Evolutionary conservation across 2,113 vertebrate species (phyloP).

Genomic region (Psettodes erumei): DNA sequence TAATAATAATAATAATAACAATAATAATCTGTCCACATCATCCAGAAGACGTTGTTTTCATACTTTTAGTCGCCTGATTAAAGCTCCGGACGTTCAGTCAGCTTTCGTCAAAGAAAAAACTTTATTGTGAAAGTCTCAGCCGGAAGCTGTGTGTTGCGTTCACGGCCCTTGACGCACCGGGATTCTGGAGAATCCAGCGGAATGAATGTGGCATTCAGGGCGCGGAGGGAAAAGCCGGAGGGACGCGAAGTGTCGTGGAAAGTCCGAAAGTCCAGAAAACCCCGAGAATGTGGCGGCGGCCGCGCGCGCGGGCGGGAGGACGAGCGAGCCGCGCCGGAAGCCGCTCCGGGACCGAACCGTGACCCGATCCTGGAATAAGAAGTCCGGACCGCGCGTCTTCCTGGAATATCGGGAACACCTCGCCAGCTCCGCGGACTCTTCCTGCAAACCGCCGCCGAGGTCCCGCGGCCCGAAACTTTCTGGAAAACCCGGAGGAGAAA

Average conservation of each 20-base stretch:
- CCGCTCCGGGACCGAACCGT: too few species aligned
- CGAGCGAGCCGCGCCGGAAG: too few species aligned
- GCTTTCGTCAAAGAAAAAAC: too few species aligned
- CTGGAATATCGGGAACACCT: slow-evolving; percentile 34
- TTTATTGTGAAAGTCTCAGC: slow-evolving; percentile 23
- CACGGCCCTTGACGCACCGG: slow-evolving; percentile 17
- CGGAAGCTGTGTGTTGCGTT: slow-evolving; percentile 12
- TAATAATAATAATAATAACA: too few species aligned
- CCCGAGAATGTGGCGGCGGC: background rate
- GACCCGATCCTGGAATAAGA: background rate
- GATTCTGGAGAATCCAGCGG: slow-evolving; percentile 31
- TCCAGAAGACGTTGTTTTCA: too few species aligned
- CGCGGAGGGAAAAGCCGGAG: slow-evolving; percentile 48
- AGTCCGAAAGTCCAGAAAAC: background rate
- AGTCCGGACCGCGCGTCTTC: background rate
- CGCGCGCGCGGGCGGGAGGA: too few species aligned
- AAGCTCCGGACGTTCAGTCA: too few species aligned
- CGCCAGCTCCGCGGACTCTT: background rate
- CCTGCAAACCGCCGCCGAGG: background rate
- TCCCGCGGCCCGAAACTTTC: slow-evolving; percentile 1
- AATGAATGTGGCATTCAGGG: slow-evolving; percentile 61
- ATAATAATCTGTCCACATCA: too few species aligned
- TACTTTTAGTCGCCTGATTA: too few species aligned
- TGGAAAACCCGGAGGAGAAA: background rate
- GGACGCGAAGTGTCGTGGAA: background rate